These are phyloP conservation scores for Philhelius pedissequus DNA, from an alignment of 2,888 invertebrate genomes.

Conservation along the genomic window DNA sequence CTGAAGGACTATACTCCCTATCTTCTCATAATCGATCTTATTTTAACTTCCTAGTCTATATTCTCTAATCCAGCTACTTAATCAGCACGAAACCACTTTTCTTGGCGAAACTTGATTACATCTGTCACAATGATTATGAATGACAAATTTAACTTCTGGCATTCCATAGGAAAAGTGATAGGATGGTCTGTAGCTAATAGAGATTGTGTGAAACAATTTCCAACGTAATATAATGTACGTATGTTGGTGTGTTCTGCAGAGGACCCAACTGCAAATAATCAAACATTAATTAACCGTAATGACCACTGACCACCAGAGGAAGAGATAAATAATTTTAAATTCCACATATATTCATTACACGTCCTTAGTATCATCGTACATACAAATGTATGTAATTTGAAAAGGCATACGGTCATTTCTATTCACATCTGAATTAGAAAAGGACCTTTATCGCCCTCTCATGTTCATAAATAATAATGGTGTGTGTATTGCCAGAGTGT, in stretches of 20 bases:
- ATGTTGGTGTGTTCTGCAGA: background rate
- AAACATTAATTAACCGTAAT: slow-evolving; percentile 27
- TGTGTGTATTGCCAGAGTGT: slow-evolving; percentile 32
- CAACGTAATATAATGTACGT: background rate
- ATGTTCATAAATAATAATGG: slow-evolving; percentile 56
- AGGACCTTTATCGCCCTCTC: background rate
- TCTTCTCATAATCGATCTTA: background rate
- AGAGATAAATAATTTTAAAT: slow-evolving; percentile 3
- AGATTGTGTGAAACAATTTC: background rate
- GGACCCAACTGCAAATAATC: background rate
- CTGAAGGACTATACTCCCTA: background rate
- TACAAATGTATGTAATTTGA: background rate
- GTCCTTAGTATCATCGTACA: background rate
- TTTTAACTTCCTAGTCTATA: background rate
- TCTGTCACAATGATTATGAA: slow-evolving; percentile 42
- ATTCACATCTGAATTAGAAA: background rate
- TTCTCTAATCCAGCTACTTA: background rate
- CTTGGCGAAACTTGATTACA: slow-evolving; percentile 38
- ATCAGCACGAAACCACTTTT: slow-evolving; percentile 45
- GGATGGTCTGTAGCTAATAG: too few relatives aligned
- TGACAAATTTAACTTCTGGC: slow-evolving; percentile 18
- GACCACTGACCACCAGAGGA: background rate
- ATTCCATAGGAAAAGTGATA: too few relatives aligned
- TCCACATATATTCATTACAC: background rate
- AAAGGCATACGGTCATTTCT: background rate